Percentiles rank a stretch among this genome's conserved stretches.
Evolutionary conservation across 2,113 vertebrate species (phyloP).

Genomic region (Ornithorhynchus anatinus): DNA sequence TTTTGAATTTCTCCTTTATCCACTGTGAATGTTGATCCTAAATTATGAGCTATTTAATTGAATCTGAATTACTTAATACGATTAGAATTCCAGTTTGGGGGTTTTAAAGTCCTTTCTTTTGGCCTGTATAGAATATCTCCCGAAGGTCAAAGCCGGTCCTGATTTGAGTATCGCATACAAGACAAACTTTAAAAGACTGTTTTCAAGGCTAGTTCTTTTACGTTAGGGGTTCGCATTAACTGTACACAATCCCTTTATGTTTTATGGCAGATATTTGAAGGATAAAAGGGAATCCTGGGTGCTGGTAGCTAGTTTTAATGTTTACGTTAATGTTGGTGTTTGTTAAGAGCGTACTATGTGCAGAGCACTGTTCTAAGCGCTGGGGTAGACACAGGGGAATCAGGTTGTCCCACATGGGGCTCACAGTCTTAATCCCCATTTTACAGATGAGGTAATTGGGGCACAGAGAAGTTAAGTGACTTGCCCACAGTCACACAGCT

Average conservation of each 20-base stretch:
- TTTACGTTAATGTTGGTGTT: too few species aligned
- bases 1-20: not conserved
- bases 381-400: too few species aligned
- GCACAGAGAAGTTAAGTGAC: too few species aligned
- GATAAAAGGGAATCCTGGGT: not conserved
- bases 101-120: not conserved
- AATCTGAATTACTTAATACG: not conserved
- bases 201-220: not conserved
- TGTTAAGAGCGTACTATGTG: too few species aligned
- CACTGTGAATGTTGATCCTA: not conserved
- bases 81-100: slow-evolving; percentile 12
- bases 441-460: too few species aligned
- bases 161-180: not conserved
- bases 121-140: not conserved
- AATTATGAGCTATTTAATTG: slow-evolving; percentile 10
- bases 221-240: not conserved
- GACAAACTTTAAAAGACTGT: not conserved
- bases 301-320: not conserved
- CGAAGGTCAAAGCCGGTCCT: not conserved
- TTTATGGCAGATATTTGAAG: slow-evolving; percentile 2
- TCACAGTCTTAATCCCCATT: too few species aligned
- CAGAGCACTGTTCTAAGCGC: too few species aligned
- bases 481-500: too few species aligned
- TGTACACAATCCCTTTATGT: not conserved
- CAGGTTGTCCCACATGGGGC: too few species aligned